Percentiles rank a stretch among this genome's conserved stretches.
phyloP scores from a whole-genome alignment of 2,888 invertebrate genomes.

The Latrodectus elegans region DNA sequence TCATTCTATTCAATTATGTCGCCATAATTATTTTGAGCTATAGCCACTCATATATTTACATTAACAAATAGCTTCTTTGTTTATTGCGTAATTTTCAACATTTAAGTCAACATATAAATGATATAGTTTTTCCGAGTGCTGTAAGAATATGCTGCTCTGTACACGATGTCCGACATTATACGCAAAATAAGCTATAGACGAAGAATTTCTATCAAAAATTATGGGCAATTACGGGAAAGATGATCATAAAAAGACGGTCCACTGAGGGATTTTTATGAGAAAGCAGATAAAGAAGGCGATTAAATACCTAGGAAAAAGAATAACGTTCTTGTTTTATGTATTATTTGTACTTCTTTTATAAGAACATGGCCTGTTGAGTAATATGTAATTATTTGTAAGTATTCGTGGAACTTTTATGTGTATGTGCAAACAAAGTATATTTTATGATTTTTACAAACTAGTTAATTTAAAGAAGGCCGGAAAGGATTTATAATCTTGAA shows the following conservation, averaged over 20 bases:
- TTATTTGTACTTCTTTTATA: not conserved
- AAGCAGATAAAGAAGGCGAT: constrained; percentile 3
- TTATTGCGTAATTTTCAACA: constrained; percentile 1
- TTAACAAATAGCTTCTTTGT: not conserved
- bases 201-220: not conserved
- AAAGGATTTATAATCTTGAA: no score
- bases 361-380: not conserved
- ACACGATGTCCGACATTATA: not conserved
- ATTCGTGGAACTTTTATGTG: not conserved
- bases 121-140: not conserved
- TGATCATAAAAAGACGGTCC: constrained; percentile 5
- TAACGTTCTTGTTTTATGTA: not conserved
- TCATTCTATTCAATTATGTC: not conserved
- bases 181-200: not conserved
- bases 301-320: constrained; percentile 2
- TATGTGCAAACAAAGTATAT: not conserved
- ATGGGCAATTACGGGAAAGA: not conserved
- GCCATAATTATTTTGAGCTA: not conserved
- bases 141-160: not conserved
- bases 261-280: not conserved
- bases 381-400: not conserved
- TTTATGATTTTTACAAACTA: not conserved
- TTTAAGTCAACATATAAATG: not conserved
- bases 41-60: not conserved
- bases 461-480: no score